Conservation (phyloP, 2,888 invertebrate genomes). For the Andrena chrysosceles region DNA sequence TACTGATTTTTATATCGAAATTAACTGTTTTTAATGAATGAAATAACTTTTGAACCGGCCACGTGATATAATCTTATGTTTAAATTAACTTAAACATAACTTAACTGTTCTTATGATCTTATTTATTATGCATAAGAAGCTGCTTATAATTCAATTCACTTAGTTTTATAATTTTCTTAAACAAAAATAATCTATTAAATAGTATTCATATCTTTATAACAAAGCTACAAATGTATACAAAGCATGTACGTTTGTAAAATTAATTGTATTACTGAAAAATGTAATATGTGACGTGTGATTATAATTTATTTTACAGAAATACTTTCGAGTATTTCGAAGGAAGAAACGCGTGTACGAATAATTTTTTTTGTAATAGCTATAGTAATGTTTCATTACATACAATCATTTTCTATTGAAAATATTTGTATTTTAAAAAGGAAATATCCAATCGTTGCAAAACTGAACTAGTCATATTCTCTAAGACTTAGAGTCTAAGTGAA, state of each 20-base stretch:
- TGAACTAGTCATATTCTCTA: constrained; percentile 55
- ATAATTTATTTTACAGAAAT: constrained; percentile 25
- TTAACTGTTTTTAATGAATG: constrained; percentile 5
- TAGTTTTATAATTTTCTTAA: constrained; percentile 18
- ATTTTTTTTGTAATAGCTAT: constrained; percentile 35
- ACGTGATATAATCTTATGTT: constrained; percentile 19
- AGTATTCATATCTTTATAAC: constrained; percentile 9
- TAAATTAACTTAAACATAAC: constrained; percentile 6
- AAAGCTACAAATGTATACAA: neutral
- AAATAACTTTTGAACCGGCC: neutral
- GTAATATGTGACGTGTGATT: constrained; percentile 4
- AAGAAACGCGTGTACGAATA: constrained; percentile 8
- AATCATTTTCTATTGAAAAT: constrained; percentile 34
- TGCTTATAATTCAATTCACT: neutral
- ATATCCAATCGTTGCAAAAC: constrained; percentile 37
- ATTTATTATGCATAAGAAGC: constrained; percentile 7
- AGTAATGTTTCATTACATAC: constrained; percentile 20
- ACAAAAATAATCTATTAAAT: constrained; percentile 22
- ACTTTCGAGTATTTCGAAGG: constrained; percentile 18
- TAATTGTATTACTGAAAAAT: constrained; percentile 26
- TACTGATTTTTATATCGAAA: constrained; percentile 20
- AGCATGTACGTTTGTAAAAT: constrained; percentile 22
- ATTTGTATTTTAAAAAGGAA: constrained; percentile 26
- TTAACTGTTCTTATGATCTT: constrained; percentile 3
- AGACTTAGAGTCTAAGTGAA: constrained; percentile 16